Percentiles rank a stretch among this genome's conserved stretches.
These are phyloP conservation scores for Diuraphis noxia DNA, from an alignment of 1,140 invertebrate genomes.

Conservation along the genomic window DNA sequence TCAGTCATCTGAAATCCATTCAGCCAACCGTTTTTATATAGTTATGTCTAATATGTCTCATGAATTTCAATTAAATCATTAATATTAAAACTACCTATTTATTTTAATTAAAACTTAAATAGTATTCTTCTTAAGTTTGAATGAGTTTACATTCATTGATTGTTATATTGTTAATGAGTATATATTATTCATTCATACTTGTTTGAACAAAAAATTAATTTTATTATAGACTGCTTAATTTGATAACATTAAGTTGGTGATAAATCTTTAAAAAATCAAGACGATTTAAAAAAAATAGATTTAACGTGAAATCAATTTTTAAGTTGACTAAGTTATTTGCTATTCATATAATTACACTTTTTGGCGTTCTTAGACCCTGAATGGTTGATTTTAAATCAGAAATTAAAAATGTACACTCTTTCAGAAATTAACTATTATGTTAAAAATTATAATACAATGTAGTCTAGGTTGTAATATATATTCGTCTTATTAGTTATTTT, in stretches of 20 bases:
- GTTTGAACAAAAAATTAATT: not conserved
- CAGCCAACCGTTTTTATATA: not conserved
- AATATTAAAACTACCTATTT: too few relatives aligned
- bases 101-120: not conserved
- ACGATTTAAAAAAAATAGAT: not conserved
- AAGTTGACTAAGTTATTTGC: too few relatives aligned
- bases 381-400: not conserved
- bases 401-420: not conserved
- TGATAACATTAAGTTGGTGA: not conserved
- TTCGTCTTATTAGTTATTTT: not conserved
- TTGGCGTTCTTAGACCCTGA: not conserved
- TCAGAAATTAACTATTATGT: too few relatives aligned
- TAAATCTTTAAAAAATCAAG: not conserved
- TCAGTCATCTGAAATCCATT: not conserved
- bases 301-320: not conserved
- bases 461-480: not conserved
- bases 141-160: too few relatives aligned
- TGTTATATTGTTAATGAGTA: too few relatives aligned
- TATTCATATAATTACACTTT: not conserved
- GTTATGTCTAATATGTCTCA: not conserved
- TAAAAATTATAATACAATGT: too few relatives aligned
- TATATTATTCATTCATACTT: not conserved
- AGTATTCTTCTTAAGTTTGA: not conserved
- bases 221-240: not conserved
- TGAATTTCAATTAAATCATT: too few relatives aligned